Conservation (phyloP, 2,888 invertebrate species). For the Coenonympha glycerion region DNA sequence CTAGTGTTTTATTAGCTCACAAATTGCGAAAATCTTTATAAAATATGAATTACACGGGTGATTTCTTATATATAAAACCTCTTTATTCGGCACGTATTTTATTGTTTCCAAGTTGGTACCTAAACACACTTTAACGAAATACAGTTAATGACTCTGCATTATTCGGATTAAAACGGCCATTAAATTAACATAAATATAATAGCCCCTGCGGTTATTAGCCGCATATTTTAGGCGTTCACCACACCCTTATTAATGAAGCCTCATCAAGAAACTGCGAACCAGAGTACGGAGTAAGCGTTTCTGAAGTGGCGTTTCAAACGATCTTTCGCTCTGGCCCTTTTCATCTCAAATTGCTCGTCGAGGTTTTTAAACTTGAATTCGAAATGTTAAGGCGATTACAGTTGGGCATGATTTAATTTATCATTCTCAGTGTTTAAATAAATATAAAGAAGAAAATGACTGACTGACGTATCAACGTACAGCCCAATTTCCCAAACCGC, state of each 20-base stretch:
- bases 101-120: too few relatives aligned
- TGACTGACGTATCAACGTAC: too few relatives aligned
- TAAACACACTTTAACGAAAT: not conserved
- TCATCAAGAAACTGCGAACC: slow-evolving; percentile 4
- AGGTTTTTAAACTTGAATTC: not conserved
- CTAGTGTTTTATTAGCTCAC: too few relatives aligned
- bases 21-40: too few relatives aligned
- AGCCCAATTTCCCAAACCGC: too few relatives aligned
- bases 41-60: too few relatives aligned
- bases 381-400: not conserved
- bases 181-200: slow-evolving; percentile 11
- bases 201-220: slow-evolving; percentile 3
- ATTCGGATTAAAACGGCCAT: slow-evolving; percentile 7
- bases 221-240: slow-evolving; percentile 4
- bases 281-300: slow-evolving; percentile 7
- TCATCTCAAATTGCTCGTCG: slow-evolving; percentile 7
- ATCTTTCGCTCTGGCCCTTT: too few relatives aligned
- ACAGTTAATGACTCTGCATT: not conserved
- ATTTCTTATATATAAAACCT: too few relatives aligned
- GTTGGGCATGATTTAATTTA: not conserved
- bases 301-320: slow-evolving; percentile 3
- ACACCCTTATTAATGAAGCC: slow-evolving; percentile 2
- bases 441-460: too few relatives aligned
- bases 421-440: not conserved
- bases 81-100: too few relatives aligned